Conservation (phyloP, 2,797 vertebrate genomes). For the Pseudomugil gertrudae region DNA sequence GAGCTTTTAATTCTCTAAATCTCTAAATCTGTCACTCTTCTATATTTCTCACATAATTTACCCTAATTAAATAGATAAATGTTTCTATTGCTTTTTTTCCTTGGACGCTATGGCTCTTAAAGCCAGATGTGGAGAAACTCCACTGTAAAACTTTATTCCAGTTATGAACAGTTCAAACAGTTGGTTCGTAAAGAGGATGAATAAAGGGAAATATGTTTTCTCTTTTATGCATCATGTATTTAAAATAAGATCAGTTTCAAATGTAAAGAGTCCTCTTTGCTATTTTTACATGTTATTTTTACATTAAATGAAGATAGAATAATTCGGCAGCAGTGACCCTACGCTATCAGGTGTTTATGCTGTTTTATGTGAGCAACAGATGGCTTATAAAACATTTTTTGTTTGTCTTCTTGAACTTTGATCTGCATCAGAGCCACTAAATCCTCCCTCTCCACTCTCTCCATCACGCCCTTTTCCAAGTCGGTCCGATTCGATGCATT, state of each 20-base stretch:
- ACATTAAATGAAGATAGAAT: background rate
- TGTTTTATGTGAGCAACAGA: background rate
- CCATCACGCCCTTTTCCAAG: slow-evolving; percentile 1
- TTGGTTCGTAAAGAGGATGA: background rate
- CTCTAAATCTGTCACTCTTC: background rate
- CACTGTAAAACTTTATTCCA: background rate
- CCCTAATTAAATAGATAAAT: background rate
- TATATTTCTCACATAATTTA: background rate
- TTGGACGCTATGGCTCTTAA: background rate
- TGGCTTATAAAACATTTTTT: background rate
- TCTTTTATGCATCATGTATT: no score
- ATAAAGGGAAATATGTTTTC: no score
- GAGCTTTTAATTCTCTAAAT: no score
- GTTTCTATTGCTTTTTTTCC: background rate
- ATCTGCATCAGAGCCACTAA: background rate
- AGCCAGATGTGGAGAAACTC: background rate
- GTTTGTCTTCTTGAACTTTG: background rate
- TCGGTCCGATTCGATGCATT: slow-evolving; percentile 23
- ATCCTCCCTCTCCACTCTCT: slow-evolving; percentile 4
- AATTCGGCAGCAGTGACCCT: background rate
- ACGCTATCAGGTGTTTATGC: no score
- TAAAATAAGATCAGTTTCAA: no score
- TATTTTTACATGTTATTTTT: no score
- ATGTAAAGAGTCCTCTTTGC: no score
- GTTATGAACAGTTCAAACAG: background rate